A percentile compares a stretch with the other conserved stretches of the same genome.
Evolutionary conservation across 2,113 vertebrate species (phyloP).

Genomic region (Indicator maculatus): DNA sequence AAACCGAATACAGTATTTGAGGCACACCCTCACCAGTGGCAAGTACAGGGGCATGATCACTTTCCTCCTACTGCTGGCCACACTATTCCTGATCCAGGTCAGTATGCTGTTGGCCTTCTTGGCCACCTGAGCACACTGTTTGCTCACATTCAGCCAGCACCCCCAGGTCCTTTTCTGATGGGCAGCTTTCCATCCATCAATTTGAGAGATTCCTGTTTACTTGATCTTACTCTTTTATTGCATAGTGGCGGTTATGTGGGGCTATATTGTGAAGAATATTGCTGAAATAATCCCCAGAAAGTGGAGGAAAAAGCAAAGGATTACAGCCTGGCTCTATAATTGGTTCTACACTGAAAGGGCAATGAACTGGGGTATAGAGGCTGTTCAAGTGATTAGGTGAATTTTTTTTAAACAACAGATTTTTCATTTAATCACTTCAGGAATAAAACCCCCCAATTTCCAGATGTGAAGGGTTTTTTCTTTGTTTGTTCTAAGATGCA

Average conservation of each 20-base stretch:
- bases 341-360: not conserved
- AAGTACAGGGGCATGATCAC: too few relatives aligned
- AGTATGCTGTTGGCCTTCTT: too few relatives aligned
- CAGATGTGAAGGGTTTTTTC: not conserved
- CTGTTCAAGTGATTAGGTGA: not conserved
- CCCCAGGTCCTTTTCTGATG: too few relatives aligned
- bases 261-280: not conserved
- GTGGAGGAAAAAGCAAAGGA: not conserved
- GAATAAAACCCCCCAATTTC: not conserved
- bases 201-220: not conserved
- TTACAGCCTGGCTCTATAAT: not conserved
- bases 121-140: too few relatives aligned
- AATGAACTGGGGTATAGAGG: not conserved
- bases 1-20: too few relatives aligned
- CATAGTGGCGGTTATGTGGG: not conserved
- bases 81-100: too few relatives aligned
- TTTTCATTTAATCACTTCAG: not conserved
- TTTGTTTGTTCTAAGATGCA: not conserved
- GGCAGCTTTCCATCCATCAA: too few relatives aligned
- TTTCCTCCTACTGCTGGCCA: too few relatives aligned
- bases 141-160: too few relatives aligned
- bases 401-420: not conserved
- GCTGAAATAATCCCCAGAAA: not conserved
- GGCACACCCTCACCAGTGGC: too few relatives aligned
- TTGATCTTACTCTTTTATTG: not conserved